phyloP scores from a whole-genome alignment of 2,888 invertebrate species.

The Bimastos eiseni region DNA sequence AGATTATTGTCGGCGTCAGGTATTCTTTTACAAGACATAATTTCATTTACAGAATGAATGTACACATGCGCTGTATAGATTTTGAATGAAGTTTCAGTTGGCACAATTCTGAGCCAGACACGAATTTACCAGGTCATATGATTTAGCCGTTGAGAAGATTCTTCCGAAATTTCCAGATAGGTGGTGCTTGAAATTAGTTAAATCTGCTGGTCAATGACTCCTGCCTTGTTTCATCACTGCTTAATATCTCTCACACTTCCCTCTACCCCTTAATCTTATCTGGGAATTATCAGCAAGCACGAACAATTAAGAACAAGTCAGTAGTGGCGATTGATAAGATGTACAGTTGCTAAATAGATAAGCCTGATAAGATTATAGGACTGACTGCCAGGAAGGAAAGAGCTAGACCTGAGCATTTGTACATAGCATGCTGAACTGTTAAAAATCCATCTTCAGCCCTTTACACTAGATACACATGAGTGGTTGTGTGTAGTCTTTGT shows the following conservation, averaged over 20 bases:
- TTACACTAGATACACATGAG: background rate
- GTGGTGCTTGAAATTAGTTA: background rate
- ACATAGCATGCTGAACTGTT: background rate
- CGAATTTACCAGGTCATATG: background rate
- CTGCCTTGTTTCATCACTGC: background rate
- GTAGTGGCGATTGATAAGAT: background rate
- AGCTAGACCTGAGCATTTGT: background rate
- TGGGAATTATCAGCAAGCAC: background rate
- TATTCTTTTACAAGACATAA: background rate
- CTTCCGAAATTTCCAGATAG: background rate
- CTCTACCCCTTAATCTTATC: background rate
- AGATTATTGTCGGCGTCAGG: slow-evolving; percentile 18
- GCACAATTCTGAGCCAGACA: background rate
- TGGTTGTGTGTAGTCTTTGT: background rate
- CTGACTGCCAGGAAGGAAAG: background rate
- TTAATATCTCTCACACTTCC: background rate
- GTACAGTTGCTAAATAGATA: background rate
- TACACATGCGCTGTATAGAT: background rate
- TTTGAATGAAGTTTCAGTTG: background rate
- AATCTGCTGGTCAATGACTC: background rate
- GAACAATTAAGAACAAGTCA: background rate
- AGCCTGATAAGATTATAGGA: slow-evolving; percentile 1
- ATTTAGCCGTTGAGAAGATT: background rate
- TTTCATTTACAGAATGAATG: background rate
- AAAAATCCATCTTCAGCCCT: background rate